phyloP scores from a whole-genome alignment of 2,113 vertebrate species.

The Istiophorus platypterus region DNA sequence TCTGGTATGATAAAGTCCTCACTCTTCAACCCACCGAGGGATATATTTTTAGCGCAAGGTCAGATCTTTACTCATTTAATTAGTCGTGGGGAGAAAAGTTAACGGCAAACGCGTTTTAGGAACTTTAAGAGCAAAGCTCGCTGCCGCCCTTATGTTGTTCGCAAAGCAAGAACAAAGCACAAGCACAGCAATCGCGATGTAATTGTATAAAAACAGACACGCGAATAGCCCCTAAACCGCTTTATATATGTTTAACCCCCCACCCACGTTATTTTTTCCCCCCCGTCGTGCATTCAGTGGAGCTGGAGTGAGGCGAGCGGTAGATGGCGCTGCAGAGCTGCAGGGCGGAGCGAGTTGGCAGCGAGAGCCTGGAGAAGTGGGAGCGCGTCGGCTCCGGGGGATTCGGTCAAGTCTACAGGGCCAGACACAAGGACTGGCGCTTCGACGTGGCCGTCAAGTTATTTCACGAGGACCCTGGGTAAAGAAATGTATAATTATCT shows the following conservation, averaged over 20 bases:
- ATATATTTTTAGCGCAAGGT: constrained; percentile 31
- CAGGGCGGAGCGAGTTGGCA: not conserved
- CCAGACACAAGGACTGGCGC: constrained; percentile 62
- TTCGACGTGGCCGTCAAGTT: constrained; percentile 71
- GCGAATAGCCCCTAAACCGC: not conserved
- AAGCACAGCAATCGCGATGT: not conserved
- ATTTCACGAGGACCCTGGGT: constrained; percentile 46
- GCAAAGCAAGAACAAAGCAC: not conserved
- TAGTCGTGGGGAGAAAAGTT: too few relatives aligned
- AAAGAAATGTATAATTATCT: constrained; percentile 14
- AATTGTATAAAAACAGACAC: not conserved
- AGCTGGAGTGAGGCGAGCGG: constrained; percentile 16
- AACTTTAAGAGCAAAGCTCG: not conserved
- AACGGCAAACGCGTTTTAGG: not conserved
- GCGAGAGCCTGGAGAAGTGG: constrained; percentile 55
- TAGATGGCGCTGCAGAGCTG: constrained; percentile 58
- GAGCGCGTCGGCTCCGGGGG: constrained; percentile 53
- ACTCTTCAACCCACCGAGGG: not conserved
- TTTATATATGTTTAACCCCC: not conserved
- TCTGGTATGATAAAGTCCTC: not conserved
- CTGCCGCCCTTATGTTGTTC: not conserved
- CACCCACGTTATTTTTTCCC: too few relatives aligned
- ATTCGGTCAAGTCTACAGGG: constrained; percentile 78
- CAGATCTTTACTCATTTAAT: not conserved
- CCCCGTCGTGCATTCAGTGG: too few relatives aligned